Conservation (phyloP, 2,113 vertebrate species). For the Aviceda subcristata region DNA sequence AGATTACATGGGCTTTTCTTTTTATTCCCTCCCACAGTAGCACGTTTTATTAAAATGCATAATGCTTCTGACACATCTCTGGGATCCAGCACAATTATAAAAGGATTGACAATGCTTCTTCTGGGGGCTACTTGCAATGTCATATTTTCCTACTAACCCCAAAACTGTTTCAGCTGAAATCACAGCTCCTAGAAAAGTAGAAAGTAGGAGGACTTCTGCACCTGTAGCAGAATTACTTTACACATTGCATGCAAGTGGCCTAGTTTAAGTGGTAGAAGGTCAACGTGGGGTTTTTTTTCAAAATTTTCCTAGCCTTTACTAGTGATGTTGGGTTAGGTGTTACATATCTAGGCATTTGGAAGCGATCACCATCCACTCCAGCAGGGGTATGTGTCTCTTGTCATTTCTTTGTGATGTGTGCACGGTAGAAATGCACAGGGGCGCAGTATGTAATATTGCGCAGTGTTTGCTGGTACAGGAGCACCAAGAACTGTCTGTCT, state of each 20-base stretch:
- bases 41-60: background rate
- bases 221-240: background rate
- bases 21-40: background rate
- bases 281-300: background rate
- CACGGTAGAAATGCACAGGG: background rate
- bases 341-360: background rate
- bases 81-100: background rate
- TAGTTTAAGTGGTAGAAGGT: background rate
- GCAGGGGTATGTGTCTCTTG: background rate
- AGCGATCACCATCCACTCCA: background rate
- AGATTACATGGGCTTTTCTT: background rate
- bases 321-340: background rate
- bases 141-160: background rate
- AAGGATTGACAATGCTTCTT: background rate
- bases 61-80: background rate
- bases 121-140: background rate
- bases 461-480: background rate
- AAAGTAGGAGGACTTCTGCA: background rate
- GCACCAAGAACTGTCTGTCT: background rate
- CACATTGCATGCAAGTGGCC: background rate
- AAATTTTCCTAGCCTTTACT: background rate
- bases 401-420: background rate
- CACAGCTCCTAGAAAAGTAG: background rate
- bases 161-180: background rate
- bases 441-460: fast-evolving